phyloP scores from a whole-genome alignment of 1,140 invertebrate genomes.

The Drosophila suzukii region DNA sequence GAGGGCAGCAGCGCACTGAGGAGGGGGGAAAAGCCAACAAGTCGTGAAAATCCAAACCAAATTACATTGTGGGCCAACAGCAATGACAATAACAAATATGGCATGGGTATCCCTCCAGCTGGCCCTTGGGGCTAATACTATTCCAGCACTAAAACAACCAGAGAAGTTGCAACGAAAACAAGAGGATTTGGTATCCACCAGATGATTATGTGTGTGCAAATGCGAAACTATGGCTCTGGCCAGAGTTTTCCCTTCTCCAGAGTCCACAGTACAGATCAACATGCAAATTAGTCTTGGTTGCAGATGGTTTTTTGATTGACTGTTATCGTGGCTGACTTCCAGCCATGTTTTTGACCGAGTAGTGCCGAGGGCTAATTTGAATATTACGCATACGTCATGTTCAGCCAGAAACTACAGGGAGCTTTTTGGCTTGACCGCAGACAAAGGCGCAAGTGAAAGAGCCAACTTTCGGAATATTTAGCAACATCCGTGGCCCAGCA shows the following conservation, averaged over 20 bases:
- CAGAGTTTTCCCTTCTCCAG: slow-evolving; percentile 25
- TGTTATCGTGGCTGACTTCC: slow-evolving; percentile 46
- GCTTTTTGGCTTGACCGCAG: slow-evolving; percentile 23
- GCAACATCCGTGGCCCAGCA: slow-evolving; percentile 45
- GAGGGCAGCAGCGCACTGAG: slow-evolving; percentile 7
- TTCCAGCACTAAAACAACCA: slow-evolving; percentile 67
- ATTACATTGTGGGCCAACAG: slow-evolving; percentile 45
- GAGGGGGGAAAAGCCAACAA: slow-evolving; percentile 24
- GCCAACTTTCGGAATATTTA: slow-evolving; percentile 52
- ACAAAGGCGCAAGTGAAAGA: slow-evolving; percentile 18
- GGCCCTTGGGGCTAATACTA: slow-evolving; percentile 39
- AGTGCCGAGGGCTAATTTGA: slow-evolving; percentile 14
- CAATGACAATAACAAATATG: slow-evolving; percentile 43
- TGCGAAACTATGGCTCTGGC: slow-evolving; percentile 6
- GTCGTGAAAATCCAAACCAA: slow-evolving; percentile 47
- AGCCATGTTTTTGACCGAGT: slow-evolving; percentile 14
- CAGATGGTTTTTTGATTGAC: slow-evolving; percentile 79
- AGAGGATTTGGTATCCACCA: slow-evolving; percentile 6
- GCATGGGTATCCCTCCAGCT: slow-evolving; percentile 11
- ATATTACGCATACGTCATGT: slow-evolving; percentile 52
- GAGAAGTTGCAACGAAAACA: slow-evolving; percentile 30
- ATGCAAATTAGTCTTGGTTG: slow-evolving; percentile 68
- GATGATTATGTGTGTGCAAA: slow-evolving; percentile 27
- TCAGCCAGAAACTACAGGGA: slow-evolving; percentile 7
- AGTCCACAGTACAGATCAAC: slow-evolving; percentile 30